These are phyloP conservation scores for Hippasteria phrygiana DNA, from an alignment of 53 echinoderm and acorn worm genomes.

Conservation along the genomic window DNA sequence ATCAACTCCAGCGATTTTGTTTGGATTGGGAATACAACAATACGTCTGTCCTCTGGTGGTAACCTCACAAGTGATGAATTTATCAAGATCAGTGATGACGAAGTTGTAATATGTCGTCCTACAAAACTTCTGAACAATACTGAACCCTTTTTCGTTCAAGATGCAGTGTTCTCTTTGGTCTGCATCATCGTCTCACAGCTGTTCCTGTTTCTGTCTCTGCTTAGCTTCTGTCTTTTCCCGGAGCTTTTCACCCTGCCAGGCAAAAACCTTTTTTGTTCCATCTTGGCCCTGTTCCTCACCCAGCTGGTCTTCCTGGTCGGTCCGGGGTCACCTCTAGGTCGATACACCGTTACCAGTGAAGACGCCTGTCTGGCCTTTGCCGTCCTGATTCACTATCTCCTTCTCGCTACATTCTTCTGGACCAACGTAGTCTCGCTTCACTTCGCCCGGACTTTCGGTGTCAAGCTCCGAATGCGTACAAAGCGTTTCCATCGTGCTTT, in stretches of 20 bases:
- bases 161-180: background rate
- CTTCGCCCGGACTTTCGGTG: conserved; percentile 17
- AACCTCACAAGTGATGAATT: conserved; percentile 3
- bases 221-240: conserved; percentile 22
- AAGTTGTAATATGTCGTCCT: conserved; percentile 5
- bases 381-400: background rate
- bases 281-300: background rate
- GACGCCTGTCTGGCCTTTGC: background rate
- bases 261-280: conserved; percentile 24
- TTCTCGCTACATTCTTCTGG: conserved; percentile 19
- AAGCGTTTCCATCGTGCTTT: background rate
- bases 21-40: background rate
- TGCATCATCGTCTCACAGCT: background rate
- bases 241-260: conserved; percentile 25
- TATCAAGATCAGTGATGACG: background rate
- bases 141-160: background rate
- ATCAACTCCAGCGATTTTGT: background rate
- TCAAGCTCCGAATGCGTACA: background rate
- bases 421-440: conserved; percentile 26
- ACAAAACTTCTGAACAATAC: background rate
- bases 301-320: conserved; percentile 15
- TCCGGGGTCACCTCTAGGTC: conserved; percentile 6
- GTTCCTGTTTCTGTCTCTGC: conserved; percentile 17
- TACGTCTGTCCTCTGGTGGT: background rate
- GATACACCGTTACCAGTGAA: background rate